A percentile compares a stretch with the other conserved stretches of the same genome.
These are phyloP conservation scores for Eulemur mongoz DNA, from an alignment of 2,797 vertebrate species.

Conservation along the genomic window DNA sequence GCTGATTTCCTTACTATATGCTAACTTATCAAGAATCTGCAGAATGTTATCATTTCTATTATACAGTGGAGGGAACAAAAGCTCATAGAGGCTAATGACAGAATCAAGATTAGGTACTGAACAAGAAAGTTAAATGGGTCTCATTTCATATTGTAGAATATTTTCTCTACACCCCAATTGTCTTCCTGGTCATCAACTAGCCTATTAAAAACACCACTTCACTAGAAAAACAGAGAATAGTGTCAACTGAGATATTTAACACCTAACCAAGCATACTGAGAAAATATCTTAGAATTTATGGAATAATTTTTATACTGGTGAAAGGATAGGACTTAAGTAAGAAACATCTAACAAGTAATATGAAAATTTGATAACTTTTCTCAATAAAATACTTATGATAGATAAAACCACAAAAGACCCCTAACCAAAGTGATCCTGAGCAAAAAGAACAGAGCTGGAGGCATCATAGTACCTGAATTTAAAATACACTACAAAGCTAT, in stretches of 20 bases:
- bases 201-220: background rate
- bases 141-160: background rate
- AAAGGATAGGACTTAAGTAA: background rate
- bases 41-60: background rate
- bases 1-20: background rate
- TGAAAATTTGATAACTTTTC: background rate
- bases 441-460: background rate
- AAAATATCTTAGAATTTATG: slow-evolving; percentile 50
- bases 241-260: slow-evolving; percentile 69
- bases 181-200: background rate
- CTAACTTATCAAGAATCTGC: background rate
- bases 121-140: background rate
- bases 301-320: slow-evolving; percentile 24
- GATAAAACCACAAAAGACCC: background rate
- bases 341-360: background rate
- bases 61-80: background rate
- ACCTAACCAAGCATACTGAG: background rate
- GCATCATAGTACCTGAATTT: background rate
- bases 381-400: background rate
- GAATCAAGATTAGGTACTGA: background rate
- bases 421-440: background rate
- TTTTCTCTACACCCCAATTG: background rate
- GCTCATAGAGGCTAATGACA: background rate
- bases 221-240: slow-evolving; percentile 62
- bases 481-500: background rate